These are phyloP conservation scores for Gobionotothen gibberifrons DNA, from an alignment of 2,797 vertebrate species.

Conservation along the genomic window DNA sequence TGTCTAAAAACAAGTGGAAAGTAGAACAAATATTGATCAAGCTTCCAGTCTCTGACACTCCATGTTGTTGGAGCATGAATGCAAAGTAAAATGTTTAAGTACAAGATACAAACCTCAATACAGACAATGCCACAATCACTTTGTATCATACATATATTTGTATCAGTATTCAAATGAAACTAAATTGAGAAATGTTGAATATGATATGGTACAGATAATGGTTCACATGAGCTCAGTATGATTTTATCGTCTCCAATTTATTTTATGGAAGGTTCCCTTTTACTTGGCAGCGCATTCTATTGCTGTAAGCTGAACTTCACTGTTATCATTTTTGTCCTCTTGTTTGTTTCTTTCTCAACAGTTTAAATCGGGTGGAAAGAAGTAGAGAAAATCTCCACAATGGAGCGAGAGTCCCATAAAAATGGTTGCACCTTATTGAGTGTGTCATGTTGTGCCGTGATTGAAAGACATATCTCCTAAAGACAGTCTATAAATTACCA, in stretches of 20 bases:
- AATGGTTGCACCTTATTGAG: constrained; percentile 43
- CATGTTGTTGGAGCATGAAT: not conserved
- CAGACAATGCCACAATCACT: not conserved
- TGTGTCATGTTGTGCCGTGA: constrained; percentile 50
- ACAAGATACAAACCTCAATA: too few species aligned
- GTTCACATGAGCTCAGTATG: not conserved
- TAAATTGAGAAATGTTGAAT: not conserved
- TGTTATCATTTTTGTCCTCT: not conserved
- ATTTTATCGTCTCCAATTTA: not conserved
- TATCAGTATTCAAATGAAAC: not conserved
- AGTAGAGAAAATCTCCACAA: constrained; percentile 44
- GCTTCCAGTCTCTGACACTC: not conserved
- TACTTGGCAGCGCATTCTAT: not conserved
- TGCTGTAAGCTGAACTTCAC: constrained; percentile 13
- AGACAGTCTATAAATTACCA: constrained; percentile 55
- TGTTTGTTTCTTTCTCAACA: constrained; percentile 36
- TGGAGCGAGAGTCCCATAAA: constrained; percentile 52
- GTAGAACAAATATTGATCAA: not conserved
- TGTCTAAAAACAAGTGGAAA: not conserved
- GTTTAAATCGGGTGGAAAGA: constrained; percentile 31
- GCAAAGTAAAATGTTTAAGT: not conserved
- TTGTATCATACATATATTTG: not conserved
- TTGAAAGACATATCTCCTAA: constrained; percentile 47
- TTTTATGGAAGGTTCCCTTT: not conserved
- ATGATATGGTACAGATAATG: not conserved